phyloP scores from a whole-genome alignment of 2,797 vertebrate species.

The Otolemur crassicaudatus region DNA sequence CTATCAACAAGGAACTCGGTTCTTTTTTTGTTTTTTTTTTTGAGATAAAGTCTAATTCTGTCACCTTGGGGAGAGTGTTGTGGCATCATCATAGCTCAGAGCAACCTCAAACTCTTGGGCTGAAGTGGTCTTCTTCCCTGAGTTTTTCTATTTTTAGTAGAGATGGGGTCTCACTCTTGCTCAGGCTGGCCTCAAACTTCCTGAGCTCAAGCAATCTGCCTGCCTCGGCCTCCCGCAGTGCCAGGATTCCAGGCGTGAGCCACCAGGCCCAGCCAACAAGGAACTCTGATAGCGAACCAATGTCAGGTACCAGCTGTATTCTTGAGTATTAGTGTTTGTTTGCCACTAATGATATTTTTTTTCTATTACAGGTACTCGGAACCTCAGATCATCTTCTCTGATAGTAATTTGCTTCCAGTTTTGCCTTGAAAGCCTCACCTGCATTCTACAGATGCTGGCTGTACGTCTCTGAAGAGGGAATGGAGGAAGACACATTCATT shows the following conservation, averaged over 20 bases:
- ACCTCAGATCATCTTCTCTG: background rate
- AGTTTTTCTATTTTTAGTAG: no score
- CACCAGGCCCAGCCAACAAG: background rate
- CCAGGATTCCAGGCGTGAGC: no score
- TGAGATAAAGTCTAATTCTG: no score
- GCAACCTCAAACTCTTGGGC: no score
- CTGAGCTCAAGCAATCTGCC: no score
- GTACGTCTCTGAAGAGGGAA: background rate
- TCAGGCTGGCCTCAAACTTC: no score
- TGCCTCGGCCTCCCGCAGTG: no score
- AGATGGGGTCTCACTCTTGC: no score
- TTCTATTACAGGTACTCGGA: background rate
- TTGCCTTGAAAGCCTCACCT: background rate
- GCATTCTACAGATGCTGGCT: background rate
- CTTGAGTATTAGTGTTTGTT: background rate
- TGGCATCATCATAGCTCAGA: no score
- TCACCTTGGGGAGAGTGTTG: no score
- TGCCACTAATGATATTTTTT: background rate
- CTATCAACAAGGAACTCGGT: background rate
- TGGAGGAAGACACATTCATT: background rate
- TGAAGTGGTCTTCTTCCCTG: no score
- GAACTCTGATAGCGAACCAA: background rate
- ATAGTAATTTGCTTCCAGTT: background rate
- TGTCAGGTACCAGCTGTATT: background rate
- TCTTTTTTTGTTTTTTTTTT: no score